Base-by-base conservation (phyloP, 2,888 invertebrate species). In the Diabrotica balteata region DNA sequence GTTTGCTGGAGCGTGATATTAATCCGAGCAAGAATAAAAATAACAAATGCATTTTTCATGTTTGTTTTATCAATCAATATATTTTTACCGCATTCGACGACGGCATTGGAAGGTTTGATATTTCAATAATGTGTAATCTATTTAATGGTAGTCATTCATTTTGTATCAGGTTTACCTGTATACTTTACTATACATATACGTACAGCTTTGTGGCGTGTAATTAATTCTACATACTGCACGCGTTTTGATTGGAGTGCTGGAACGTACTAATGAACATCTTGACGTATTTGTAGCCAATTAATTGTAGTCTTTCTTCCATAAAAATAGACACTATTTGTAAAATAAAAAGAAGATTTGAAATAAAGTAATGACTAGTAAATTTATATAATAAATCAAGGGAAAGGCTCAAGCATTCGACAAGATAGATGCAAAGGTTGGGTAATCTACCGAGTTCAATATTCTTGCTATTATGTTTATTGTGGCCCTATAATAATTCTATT, bases 31-130 rank as follows among this genome's bases (percentile, higher is more conserved):
- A 70, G 71, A 75, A 76, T 73, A 77, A 77, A 77, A 79, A 79
- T 77, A 77, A 78, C 75, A 78, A 79, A 79, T 78, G 78, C 74
- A 78, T 78, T 78, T 78, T 79, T 77, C 76, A 71, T 75, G 70
- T 72, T 71, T 64, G 63, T 67, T 68, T 71, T 71, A 71, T 71
- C 71, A 57, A 68, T 55, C 66, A 65, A 68, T 65, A 63, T 66
- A 66, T 72, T 70, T 72, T 64, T 64, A 64, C 64, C 61, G 61
- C 70, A 70, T 70, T 66, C 68, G 68, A 57, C 44, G 11, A 67
- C 64, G 67, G 63, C 68, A 63, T 63, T 68, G 51, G 59, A 67
- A 69, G 68, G 67, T 68, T 70, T 73, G 72, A 74, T 74, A 72
- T 73, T 73, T 74, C 72, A 71, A 73, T 72, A 73, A 72, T 70